Evolutionary conservation across 1,140 invertebrate genomes (phyloP).

Genomic region (Cyrtorhinus lividipennis): DNA sequence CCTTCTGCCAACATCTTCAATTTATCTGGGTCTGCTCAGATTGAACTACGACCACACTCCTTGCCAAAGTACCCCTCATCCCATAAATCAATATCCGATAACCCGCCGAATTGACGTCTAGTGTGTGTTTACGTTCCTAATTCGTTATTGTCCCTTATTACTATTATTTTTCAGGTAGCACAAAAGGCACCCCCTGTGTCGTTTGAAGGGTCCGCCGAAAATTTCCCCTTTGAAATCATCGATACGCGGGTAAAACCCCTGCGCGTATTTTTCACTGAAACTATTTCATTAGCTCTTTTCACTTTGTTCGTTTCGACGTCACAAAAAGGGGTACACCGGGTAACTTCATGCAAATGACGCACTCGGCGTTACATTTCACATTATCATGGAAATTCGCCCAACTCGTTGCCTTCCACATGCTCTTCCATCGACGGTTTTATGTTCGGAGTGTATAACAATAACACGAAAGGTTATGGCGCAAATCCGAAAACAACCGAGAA

Average conservation of each 20-base stretch:
- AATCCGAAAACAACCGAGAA: too few species aligned
- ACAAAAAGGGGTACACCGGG: background rate
- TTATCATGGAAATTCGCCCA: constrained; percentile 1
- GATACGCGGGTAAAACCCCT: too few species aligned
- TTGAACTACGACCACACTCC: too few species aligned
- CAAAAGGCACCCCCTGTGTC: background rate
- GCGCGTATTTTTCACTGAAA: too few species aligned
- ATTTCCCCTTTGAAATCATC: background rate
- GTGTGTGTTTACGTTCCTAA: constrained; percentile 7
- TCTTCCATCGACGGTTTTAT: too few species aligned
- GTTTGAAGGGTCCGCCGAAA: background rate
- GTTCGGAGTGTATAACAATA: too few species aligned
- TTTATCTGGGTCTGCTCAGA: too few species aligned
- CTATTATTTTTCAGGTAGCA: too few species aligned
- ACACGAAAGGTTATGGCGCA: too few species aligned
- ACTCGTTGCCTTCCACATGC: too few species aligned
- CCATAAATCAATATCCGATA: constrained; percentile 6
- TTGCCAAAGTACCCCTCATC: too few species aligned
- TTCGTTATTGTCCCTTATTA: constrained; percentile 3
- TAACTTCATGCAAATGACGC: constrained; percentile 4
- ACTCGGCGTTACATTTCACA: background rate
- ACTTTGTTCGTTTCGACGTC: background rate
- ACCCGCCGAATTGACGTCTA: constrained; percentile 5
- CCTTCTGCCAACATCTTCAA: too few species aligned
- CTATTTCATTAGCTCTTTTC: constrained; percentile 7